These are phyloP conservation scores for Eurytoma californica DNA, from an alignment of 2,888 invertebrate species.

Conservation along the genomic window DNA sequence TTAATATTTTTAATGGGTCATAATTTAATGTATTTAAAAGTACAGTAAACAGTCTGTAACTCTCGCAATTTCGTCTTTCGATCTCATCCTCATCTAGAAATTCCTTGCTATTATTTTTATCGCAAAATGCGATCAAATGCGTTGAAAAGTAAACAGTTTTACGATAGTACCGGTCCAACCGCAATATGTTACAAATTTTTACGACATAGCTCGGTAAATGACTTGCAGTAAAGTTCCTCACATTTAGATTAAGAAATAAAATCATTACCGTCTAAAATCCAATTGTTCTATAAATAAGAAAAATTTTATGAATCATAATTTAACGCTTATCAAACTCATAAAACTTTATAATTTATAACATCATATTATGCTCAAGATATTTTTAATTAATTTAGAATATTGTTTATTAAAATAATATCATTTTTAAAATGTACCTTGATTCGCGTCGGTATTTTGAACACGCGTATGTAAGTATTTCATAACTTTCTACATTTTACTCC, in stretches of 20 bases:
- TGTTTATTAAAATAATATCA: too few species aligned
- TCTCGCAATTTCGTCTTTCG: conserved; percentile 36
- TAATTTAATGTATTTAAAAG: not conserved
- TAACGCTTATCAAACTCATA: too few species aligned
- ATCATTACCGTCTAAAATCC: not conserved
- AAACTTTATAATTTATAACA: too few species aligned
- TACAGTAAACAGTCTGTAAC: conserved; percentile 31
- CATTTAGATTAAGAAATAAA: conserved; percentile 27
- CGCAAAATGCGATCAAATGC: not conserved
- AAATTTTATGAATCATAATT: not conserved
- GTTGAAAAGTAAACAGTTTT: conserved; percentile 39
- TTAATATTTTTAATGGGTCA: too few species aligned
- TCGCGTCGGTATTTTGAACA: too few species aligned
- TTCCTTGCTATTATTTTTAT: conserved; percentile 30
- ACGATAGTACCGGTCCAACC: conserved; percentile 24
- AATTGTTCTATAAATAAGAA: not conserved
- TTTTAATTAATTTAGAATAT: too few species aligned
- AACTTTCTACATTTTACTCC: too few species aligned
- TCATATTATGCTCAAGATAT: too few species aligned
- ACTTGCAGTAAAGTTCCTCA: conserved; percentile 14
- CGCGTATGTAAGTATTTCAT: too few species aligned
- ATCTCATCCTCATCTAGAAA: conserved; percentile 21
- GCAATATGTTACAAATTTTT: conserved; percentile 40
- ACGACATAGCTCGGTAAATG: conserved; percentile 30
- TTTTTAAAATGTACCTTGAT: too few species aligned